Base-by-base conservation (phyloP, 92 coral and sea anemone genomes). In the Anthopleura xanthogrammica region DNA sequence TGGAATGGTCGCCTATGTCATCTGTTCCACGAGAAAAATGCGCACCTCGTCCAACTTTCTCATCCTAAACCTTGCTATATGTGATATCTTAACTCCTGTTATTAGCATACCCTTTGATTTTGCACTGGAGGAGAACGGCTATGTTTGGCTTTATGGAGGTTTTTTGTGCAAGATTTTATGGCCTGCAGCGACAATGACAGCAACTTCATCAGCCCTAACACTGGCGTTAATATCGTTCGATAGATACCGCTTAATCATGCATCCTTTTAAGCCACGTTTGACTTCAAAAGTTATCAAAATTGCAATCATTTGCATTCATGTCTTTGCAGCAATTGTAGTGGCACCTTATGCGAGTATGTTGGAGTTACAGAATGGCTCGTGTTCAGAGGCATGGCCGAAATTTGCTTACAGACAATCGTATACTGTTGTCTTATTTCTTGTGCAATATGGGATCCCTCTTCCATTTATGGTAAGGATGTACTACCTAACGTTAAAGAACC, bases 51-150 rank as follows among this genome's bases (percentile, higher is more conserved):
- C 91, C 1, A 91, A 91, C 86, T 85, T 24, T 36, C 72, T 91
- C 42, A 72, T 91, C 20, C 79, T 95, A 0, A 97, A 97, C 88
- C 82, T 97, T 54, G 98, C 99, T 11, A 70, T 97, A 2, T 94
- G 99, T 62, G 99, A 97, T 72, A 77, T 95, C 42, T 42, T 92
- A 8, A 92, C 99, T 12, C 98, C 99, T 87, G 68, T 95, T 16
- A 72, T 95, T 3, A 92, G 97, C 57, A 95, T 95, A 12, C 98
- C 98, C 5, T 89, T 95, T 52, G 98, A 95, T 82, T 83, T 95
- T 16, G 94, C 84, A 41, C 81, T 95, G 22, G 97, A 95, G 24
- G 92, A 91, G 68, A 82, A 85, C 5, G 85, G 84, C 2, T 87
- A 86, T 42, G 77, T 85, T 20, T 95, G 98, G 98, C 92, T 83